phyloP scores from a whole-genome alignment of 2,113 vertebrate species.

The Strigops habroptila region DNA sequence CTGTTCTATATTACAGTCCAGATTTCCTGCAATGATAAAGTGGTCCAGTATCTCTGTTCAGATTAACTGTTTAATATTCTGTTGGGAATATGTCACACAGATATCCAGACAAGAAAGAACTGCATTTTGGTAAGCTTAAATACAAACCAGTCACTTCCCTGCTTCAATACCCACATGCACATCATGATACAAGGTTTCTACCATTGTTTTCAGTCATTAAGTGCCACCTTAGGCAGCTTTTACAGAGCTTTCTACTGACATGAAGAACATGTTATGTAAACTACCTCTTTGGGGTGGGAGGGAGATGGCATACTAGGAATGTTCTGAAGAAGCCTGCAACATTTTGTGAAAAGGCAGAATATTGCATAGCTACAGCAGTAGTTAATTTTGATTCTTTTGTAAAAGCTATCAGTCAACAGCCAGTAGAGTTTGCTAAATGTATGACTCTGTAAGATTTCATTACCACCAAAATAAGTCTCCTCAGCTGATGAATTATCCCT shows the following conservation, averaged over 20 bases:
- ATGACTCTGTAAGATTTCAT: not conserved
- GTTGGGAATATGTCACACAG: not conserved
- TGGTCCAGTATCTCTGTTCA: not conserved
- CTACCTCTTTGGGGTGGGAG: not conserved
- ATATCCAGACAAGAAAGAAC: not conserved
- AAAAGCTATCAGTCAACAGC: not conserved
- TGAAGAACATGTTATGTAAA: not conserved
- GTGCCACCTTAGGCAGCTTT: not conserved
- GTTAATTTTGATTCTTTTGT: not conserved
- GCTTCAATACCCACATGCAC: not conserved
- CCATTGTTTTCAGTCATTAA: not conserved
- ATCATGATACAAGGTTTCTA: not conserved
- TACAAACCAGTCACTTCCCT: not conserved
- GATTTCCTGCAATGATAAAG: not conserved
- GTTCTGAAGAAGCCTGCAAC: not conserved
- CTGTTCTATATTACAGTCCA: not conserved
- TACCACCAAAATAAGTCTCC: not conserved
- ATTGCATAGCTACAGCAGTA: not conserved
- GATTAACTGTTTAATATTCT: not conserved
- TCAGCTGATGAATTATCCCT: not conserved
- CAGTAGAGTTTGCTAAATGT: not conserved
- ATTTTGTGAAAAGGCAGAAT: not conserved
- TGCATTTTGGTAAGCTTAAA: not conserved
- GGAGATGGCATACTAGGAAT: not conserved
- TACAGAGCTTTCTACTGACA: not conserved